A percentile compares a stretch with the other conserved stretches of the same genome.
phyloP scores from a whole-genome alignment of 2,113 vertebrate genomes.

The Panurus biarmicus region DNA sequence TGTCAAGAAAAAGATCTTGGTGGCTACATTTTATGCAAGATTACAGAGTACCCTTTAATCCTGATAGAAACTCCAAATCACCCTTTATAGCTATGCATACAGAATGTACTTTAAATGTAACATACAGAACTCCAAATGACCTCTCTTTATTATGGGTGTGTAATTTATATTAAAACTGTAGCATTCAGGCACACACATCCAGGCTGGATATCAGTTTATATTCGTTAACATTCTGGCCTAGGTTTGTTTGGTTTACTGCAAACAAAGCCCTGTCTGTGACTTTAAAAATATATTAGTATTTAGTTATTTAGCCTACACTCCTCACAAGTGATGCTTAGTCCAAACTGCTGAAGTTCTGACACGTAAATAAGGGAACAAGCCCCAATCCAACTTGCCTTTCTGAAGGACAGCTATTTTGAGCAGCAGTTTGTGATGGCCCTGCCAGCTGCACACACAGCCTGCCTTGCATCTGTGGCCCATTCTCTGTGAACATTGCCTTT shows the following conservation, averaged over 20 bases:
- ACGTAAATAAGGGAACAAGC: neutral
- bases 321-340: neutral
- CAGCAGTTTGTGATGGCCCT: neutral
- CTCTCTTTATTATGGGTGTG: neutral
- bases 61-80: neutral
- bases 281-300: neutral
- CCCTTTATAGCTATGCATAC: neutral
- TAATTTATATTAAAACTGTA: neutral
- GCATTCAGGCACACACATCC: neutral
- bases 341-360: neutral
- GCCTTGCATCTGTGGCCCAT: slow-evolving; percentile 28
- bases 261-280: neutral
- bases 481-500: slow-evolving; percentile 14
- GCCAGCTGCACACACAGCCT: slow-evolving; percentile 49
- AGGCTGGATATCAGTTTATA: neutral
- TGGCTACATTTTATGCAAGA: neutral
- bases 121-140: neutral
- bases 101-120: neutral
- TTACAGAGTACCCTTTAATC: neutral
- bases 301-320: neutral
- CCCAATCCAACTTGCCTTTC: neutral
- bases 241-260: neutral
- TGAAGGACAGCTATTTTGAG: slow-evolving; percentile 34
- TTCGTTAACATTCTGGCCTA: neutral
- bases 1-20: neutral